Base-by-base conservation (phyloP, 2,797 vertebrate genomes). In the Oreochromis mossambicus region DNA sequence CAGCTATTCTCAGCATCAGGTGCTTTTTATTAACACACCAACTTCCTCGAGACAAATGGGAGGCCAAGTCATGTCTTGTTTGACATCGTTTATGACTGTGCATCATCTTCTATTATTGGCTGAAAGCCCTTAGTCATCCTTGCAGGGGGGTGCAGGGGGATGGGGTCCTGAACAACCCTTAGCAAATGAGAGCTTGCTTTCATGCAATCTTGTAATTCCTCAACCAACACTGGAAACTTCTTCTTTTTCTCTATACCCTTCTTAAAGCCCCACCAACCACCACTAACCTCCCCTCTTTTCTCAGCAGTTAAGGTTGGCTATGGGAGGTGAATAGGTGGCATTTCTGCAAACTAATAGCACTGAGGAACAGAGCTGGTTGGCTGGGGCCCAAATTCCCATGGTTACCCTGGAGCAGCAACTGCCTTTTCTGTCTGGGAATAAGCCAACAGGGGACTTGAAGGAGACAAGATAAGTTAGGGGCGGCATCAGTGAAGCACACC, bases 91-190 rank as follows among this genome's bases (percentile, higher is more conserved):
- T 78, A 85, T 93, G 94, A 93, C 88, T 76, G 86, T 84, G 93
- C 89, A 95, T 95, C 95, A 95, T 84, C 85, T 81, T 85, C 92
- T 93, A 92, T 94, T 92, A 95, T 6, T 78, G 80, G 54, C 89
- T 86, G 70, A 88, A 95, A 94, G 68, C 87, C 82, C 93, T 95
- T 89, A 96, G 95, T 96, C 95, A 96, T 95, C 83, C 66, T 91
- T 90, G 76, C 84, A 15, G 82, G 66, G 84, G 81, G 79, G 17
- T 66, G 85, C 80, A 77, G 81, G 82, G 77, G 80, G 81, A 24
- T 63, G 55, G 85, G 80, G 61, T 88, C 78, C 83, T 56, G 80
- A 83, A 87, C 85, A 96, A 94, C 95, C 93, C 86, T 93, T 79
- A 21, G 32, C 80, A 94, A 94, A 95, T 81, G 94, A 95, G 56